A percentile compares a stretch with the other conserved stretches of the same genome.
These are phyloP conservation scores for Rhagoletis zephyria DNA, from an alignment of 1,140 invertebrate species.

Conservation along the genomic window DNA sequence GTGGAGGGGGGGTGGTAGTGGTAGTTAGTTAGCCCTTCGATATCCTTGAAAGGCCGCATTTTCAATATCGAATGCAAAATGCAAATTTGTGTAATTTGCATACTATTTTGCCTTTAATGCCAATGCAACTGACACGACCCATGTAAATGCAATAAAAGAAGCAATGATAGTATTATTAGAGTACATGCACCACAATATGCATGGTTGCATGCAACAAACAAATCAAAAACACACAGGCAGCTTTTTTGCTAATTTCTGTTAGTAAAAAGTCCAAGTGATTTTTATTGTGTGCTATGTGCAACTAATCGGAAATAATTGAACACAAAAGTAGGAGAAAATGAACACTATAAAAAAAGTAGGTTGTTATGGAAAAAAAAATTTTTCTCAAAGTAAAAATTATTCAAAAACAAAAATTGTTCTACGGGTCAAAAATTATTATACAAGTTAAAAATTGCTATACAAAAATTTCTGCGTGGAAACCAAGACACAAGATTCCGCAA, in stretches of 20 bases:
- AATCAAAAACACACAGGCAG: background rate
- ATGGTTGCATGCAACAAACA: conserved; percentile 23
- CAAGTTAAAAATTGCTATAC: no score
- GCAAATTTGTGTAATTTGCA: conserved; percentile 21
- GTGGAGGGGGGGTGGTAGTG: background rate
- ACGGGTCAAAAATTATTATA: no score
- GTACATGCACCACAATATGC: background rate
- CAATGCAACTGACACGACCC: conserved; percentile 15
- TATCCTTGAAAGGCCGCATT: conserved; percentile 5
- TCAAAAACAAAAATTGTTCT: no score
- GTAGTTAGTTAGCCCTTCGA: background rate
- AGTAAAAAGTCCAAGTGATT: background rate
- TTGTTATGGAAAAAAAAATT: no score
- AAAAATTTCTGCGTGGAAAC: no score
- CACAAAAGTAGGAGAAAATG: background rate
- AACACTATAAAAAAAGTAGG: background rate
- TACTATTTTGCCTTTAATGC: background rate
- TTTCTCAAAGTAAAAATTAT: no score
- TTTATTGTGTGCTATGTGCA: background rate
- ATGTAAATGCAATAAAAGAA: background rate
- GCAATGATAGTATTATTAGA: background rate
- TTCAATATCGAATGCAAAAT: background rate
- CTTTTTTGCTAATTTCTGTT: background rate
- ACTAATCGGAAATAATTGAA: background rate
- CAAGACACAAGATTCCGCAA: no score